Evolutionary conservation across 2,113 vertebrate genomes (phyloP).

Genomic region (Trematomus loennbergii): DNA sequence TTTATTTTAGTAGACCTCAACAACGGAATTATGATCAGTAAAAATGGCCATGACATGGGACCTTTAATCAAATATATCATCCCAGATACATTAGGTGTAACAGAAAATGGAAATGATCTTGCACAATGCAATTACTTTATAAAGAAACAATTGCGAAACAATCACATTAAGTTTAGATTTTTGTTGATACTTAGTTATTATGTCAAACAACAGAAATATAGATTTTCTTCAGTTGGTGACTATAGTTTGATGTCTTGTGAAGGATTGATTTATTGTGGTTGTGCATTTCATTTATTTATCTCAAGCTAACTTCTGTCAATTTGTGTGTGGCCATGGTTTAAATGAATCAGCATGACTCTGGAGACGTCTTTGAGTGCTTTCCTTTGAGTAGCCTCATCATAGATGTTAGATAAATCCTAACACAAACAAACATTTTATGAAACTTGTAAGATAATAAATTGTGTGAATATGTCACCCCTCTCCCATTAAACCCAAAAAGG

Average conservation of each 20-base stretch:
- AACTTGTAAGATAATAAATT: too few species aligned
- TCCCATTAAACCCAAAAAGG: too few species aligned
- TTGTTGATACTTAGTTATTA: not conserved
- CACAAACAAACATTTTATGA: too few species aligned
- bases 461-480: too few species aligned
- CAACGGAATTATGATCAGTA: too few species aligned
- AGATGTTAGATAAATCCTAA: too few species aligned
- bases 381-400: too few species aligned
- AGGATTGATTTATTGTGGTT: not conserved
- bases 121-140: not conserved
- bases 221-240: not conserved
- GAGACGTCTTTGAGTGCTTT: too few species aligned
- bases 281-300: constrained; percentile 6
- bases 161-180: not conserved
- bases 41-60: too few species aligned
- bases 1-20: too few species aligned
- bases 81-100: not conserved
- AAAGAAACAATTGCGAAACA: not conserved
- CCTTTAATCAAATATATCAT: not conserved
- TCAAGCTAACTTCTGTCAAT: not conserved
- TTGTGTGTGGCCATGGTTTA: too few species aligned
- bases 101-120: not conserved
- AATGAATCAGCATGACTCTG: too few species aligned
- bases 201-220: not conserved
- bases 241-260: not conserved